Conservation (phyloP, 2,888 invertebrate genomes). For the Phlogophora meticulosa region DNA sequence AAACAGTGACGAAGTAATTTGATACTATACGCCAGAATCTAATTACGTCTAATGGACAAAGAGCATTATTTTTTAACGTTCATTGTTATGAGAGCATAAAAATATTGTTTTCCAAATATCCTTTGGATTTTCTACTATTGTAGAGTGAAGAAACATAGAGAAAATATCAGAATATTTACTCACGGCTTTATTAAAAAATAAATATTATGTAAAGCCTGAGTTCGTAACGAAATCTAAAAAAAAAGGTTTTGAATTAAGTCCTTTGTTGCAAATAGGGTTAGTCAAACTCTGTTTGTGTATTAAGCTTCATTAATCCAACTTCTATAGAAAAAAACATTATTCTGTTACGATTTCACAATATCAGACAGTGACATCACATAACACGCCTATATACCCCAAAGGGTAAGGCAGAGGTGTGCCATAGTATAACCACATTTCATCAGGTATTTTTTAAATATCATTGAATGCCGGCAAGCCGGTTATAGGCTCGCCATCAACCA, state of each 20-base stretch:
- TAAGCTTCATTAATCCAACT: background rate
- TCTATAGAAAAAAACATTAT: background rate
- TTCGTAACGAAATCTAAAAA: slow-evolving; percentile 9
- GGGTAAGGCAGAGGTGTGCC: too few relatives aligned
- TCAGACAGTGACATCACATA: too few relatives aligned
- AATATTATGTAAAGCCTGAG: slow-evolving; percentile 1
- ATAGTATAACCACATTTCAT: too few relatives aligned
- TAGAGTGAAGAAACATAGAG: slow-evolving; percentile 11
- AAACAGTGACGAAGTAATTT: slow-evolving; percentile 47
- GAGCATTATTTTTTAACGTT: slow-evolving; percentile 50
- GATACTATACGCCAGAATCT: slow-evolving; percentile 47
- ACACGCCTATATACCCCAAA: too few relatives aligned
- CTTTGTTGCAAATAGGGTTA: too few relatives aligned
- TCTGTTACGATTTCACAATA: background rate
- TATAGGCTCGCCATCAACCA: too few relatives aligned
- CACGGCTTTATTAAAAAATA: slow-evolving; percentile 27
- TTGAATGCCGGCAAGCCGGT: too few relatives aligned
- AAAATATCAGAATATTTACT: slow-evolving; percentile 14
- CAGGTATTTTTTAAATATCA: too few relatives aligned
- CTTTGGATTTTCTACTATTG: slow-evolving; percentile 26
- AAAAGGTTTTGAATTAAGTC: slow-evolving; percentile 14
- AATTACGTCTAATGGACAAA: slow-evolving; percentile 63
- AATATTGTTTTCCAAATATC: slow-evolving; percentile 38
- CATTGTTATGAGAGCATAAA: slow-evolving; percentile 41
- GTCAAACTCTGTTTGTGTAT: slow-evolving; percentile 19